These are phyloP conservation scores for Phrynocephalus forsythii DNA, from an alignment of 2,797 vertebrate genomes.

Conservation along the genomic window DNA sequence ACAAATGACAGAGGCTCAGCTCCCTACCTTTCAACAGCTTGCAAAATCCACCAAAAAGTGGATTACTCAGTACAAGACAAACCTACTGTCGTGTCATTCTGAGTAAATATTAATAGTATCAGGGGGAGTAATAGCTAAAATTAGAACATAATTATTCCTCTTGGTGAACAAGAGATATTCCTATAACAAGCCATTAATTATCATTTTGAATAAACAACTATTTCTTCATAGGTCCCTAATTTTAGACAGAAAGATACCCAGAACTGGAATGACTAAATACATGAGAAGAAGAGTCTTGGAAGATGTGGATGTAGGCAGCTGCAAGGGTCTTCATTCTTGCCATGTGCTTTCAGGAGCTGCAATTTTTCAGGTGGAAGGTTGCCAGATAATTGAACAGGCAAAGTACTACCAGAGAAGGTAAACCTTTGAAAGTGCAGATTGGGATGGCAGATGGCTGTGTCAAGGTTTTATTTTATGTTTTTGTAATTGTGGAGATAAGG, in stretches of 20 bases:
- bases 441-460: background rate
- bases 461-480: too few species aligned
- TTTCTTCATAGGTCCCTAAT: background rate
- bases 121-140: slow-evolving; percentile 22
- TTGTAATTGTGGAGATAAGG: too few species aligned
- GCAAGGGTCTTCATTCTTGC: background rate
- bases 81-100: background rate
- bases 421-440: background rate
- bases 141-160: slow-evolving; percentile 42
- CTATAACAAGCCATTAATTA: slow-evolving; percentile 2
- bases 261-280: background rate
- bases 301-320: background rate
- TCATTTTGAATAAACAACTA: background rate
- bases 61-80: background rate
- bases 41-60: too few species aligned
- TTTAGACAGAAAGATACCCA: too few species aligned
- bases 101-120: background rate
- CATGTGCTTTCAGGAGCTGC: background rate
- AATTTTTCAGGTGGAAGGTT: background rate
- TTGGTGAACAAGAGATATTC: slow-evolving; percentile 13
- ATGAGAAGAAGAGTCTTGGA: background rate
- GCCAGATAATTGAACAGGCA: background rate
- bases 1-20: too few species aligned
- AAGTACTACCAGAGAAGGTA: background rate
- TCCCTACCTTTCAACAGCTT: too few species aligned